Evolutionary conservation across 2,888 invertebrate genomes (phyloP), one percentile per base, ranked within the genome.

Genomic region (Lithophane leautieri): DNA sequence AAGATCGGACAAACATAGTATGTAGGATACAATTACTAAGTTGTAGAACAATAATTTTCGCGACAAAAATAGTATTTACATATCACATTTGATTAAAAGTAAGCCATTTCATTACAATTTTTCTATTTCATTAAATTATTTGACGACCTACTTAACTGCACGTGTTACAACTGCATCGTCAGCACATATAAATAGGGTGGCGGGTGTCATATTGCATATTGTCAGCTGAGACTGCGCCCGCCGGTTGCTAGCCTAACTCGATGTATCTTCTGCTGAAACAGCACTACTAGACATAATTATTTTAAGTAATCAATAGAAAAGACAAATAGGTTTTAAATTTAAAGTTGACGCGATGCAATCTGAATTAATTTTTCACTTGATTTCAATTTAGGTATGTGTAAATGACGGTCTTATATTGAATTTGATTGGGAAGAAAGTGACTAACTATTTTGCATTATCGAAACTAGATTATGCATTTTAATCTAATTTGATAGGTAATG

Each of bases 191-290:
- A 67, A 66, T 74, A 54, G 78, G 77, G 25, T 73, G 42, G 42
- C 25, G 28, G 40, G 81, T 63, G 73, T 86, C 61, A 12, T 44
- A 52, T 80, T 78, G 52, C 75, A 34, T 34, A 47, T 8, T 1
- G 73, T 78, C 77, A 78, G 72, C 52, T 81, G 69, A 60, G 79
- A 50, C 19, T 7, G 77, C 70, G 47, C 47, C 69, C 70, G 42
- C 47, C 69, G 19, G n/a, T 44, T 62, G 47, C 69, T 62, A 52
- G 62, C 66, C 28, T 58, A n/a, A 56, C 58, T 2, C 60, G 12
- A 2, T 14, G 6, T 14, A 47, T 16, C 0, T 12, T 65, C 44
- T 56, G 76, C 78, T 81, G 73, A 42, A 11, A 47, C 16, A 47
- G 63, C 70, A 69, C 19, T 22, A 47, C 19, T 40, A 28, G 34